Conservation (phyloP, 2,888 invertebrate genomes). For the Melanchra persicariae region DNA sequence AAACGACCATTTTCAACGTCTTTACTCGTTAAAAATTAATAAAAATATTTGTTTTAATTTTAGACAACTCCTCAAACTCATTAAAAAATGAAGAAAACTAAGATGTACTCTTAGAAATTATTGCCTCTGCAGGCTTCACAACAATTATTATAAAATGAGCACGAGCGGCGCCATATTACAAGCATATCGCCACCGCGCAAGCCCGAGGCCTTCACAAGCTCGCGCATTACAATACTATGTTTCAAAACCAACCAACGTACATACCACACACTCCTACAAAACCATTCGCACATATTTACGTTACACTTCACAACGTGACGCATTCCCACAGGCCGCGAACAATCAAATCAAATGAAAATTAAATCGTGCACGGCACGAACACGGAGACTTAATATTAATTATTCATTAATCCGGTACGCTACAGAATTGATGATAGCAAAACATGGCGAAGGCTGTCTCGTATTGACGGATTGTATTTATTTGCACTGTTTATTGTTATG, state of each 20-base stretch:
- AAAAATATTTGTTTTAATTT: too few relatives aligned
- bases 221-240: constrained; percentile 33
- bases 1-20: too few relatives aligned
- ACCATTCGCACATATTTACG: constrained; percentile 67
- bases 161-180: neutral
- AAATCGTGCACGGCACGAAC: constrained; percentile 77
- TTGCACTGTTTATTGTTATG: constrained; percentile 24
- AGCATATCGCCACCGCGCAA: neutral
- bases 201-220: constrained; percentile 8
- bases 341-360: constrained; percentile 81
- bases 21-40: too few relatives aligned
- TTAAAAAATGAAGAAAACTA: too few relatives aligned
- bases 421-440: constrained; percentile 79
- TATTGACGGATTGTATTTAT: constrained; percentile 63
- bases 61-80: too few relatives aligned
- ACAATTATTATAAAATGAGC: neutral
- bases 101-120: neutral
- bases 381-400: constrained; percentile 80
- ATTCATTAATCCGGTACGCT: constrained; percentile 74
- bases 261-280: constrained; percentile 32
- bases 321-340: constrained; percentile 66
- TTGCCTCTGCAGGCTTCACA: neutral
- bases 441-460: constrained; percentile 70
- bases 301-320: constrained; percentile 68
- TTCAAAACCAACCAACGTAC: constrained; percentile 26